Evolutionary conservation across 2,888 invertebrate genomes (phyloP), one percentile per base, ranked within the genome.

Genomic region (Lissonota sp.): DNA sequence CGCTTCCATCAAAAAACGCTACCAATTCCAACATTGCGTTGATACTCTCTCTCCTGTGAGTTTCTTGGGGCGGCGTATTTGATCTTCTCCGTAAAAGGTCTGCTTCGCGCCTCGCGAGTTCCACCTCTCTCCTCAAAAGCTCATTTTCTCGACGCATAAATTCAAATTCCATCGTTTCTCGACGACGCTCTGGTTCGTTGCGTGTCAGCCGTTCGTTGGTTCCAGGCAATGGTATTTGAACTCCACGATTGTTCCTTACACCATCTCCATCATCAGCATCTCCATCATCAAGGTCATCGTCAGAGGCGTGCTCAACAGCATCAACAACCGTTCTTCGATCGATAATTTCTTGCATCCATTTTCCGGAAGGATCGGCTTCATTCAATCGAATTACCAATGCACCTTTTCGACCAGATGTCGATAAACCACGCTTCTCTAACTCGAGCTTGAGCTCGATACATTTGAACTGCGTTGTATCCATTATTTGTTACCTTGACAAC

Each of bases 1-100:
- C 55, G 16, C 67, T 76, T 16, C 77, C 80, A 46, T 80, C 77
- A 63, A 80, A 77, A 58, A 57, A 62, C n/a, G 66, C 37, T 42
- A 80, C 55, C 12, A 80, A 44, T 39, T 80, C 75, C 26, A 74
- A 26, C 70, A 80, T 69, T 3, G 64, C 8, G 40, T 66, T 66
- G 58, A 80, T 75, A 42, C 58, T 80, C 55, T 80, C 71, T 53
- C 49, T n/a, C 4, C 26, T 51, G 14, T 0, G 5, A 6, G 16
- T 39, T 51, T 10, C 63, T 12, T 58, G 26, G 16, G 39, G 8
- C 16, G 1, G 53, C 8, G 53, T 60, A 40, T 37, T 6, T 0
- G 42, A 14, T 4, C 76, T 74, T 40, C 71, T 69, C 8, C 74
- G 8, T 6, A 44, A 62, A 4, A 74, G 10, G n/a, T 73, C 78